Percentiles rank a stretch among this genome's conserved stretches.
Evolutionary conservation across 2,888 invertebrate genomes (phyloP).

Genomic region (Conchocele bisecta): DNA sequence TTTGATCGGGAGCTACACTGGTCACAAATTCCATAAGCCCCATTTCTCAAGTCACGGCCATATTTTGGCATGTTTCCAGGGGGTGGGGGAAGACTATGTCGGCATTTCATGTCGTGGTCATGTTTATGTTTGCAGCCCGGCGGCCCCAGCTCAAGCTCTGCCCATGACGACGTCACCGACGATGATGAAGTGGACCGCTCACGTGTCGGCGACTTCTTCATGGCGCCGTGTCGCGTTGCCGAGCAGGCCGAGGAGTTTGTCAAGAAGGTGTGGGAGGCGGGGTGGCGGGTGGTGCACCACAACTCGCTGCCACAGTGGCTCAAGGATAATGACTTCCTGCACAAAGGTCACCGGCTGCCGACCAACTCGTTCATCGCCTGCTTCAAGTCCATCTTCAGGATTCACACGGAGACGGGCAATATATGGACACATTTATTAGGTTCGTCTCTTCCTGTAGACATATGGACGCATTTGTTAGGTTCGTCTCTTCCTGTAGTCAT

Average conservation of each 20-base stretch:
- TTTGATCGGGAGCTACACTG: too few relatives aligned
- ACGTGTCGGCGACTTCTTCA: conserved; percentile 65
- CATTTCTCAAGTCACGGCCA: too few relatives aligned
- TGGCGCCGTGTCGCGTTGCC: conserved; percentile 86
- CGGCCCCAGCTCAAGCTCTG: conserved; percentile 13
- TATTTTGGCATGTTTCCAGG: too few relatives aligned
- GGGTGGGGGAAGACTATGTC: too few relatives aligned
- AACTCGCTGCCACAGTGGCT: conserved; percentile 94
- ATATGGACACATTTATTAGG: conserved; percentile 98
- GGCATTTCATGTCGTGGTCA: too few relatives aligned
- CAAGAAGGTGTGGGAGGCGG: conserved; percentile 84
- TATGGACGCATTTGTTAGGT: too few relatives aligned
- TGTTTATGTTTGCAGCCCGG: not conserved
- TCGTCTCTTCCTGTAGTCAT: too few relatives aligned
- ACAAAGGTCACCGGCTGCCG: conserved; percentile 97
- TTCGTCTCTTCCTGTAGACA: too few relatives aligned
- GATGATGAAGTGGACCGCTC: conserved; percentile 56
- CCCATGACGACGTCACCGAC: conserved; percentile 53
- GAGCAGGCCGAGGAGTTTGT: conserved; percentile 98
- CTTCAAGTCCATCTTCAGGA: conserved; percentile 98
- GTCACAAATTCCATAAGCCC: too few relatives aligned
- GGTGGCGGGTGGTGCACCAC: conserved; percentile 92
- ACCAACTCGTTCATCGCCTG: conserved; percentile 98
- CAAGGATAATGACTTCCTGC: conserved; percentile 98
- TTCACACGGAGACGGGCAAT: conserved; percentile 99